Base-by-base conservation (phyloP, 2,113 vertebrate genomes). In the Bagarius yarrelli region DNA sequence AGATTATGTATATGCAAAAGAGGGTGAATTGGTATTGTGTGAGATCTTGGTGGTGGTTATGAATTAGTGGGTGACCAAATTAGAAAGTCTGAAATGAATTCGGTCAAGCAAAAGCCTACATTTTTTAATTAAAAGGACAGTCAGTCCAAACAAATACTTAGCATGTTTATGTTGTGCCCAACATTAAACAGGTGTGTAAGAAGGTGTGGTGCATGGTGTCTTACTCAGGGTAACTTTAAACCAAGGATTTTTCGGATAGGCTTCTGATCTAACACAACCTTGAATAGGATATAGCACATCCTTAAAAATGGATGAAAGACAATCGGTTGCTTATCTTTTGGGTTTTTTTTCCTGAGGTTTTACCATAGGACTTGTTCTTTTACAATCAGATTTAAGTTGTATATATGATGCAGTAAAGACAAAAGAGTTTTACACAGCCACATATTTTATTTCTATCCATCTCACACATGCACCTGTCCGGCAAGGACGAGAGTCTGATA, bases 391-490 rank as follows among this genome's bases (percentile, higher is more conserved):
- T 4, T 5, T 4, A 47, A 67, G 11, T 13, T 44, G 1, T 67
- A n/a, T 36, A 18, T 8, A 19, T 23, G 21, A 25, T 66, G 30
- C 27, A 67, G 50, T 19, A 56, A 40, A 21, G 23, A 79, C 47
- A 27, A 70, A 79, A 70, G 11, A 36, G 56, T 71, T 60, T 59
- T 18, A 57, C 32, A 30, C n/a, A 21, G 21, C 19, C 15, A 23
- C 2, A 18, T 5, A 15, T 15, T 73, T 15, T 19, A 34, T 55
- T 19, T 71, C 27, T 19, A 14, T 50, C 16, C 8, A 8, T 55
- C 44, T 50, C 32, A 66, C 30, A 47, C 71, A 53, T 15, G 53
- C 72, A 66, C 61, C 56, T 80, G 78, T 72, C 67, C 78, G 30
- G n/a, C 16, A 52, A 66, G 50, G 23, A 55, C 16, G 30, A 56